These are phyloP conservation scores for Bombylius discolor DNA, from an alignment of 2,888 invertebrate species.

Conservation along the genomic window DNA sequence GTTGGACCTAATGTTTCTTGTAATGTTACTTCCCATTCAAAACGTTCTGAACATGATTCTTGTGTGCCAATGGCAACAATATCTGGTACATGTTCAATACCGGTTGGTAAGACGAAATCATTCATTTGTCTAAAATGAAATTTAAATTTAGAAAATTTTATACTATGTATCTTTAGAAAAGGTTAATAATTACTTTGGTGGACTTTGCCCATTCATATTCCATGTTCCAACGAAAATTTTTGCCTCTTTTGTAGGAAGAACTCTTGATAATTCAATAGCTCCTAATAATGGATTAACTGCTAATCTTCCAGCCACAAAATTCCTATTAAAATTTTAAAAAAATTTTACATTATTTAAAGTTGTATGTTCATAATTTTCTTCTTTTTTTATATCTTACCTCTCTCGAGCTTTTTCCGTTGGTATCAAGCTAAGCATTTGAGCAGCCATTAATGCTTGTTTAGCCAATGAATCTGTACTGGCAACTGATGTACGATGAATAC, in stretches of 20 bases:
- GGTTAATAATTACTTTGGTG: slow-evolving; percentile 51
- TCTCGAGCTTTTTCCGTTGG: slow-evolving; percentile 71
- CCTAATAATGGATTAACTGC: slow-evolving; percentile 73
- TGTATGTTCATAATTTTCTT: not conserved
- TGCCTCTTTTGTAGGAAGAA: slow-evolving; percentile 72
- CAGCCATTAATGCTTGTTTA: slow-evolving; percentile 60
- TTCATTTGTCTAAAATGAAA: slow-evolving; percentile 55
- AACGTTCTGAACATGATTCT: slow-evolving; percentile 77
- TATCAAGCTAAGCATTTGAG: slow-evolving; percentile 67
- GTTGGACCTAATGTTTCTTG: slow-evolving; percentile 91
- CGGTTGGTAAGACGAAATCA: slow-evolving; percentile 77
- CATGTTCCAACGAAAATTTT: slow-evolving; percentile 86
- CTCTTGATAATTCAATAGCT: slow-evolving; percentile 69
- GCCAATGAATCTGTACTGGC: slow-evolving; percentile 53
- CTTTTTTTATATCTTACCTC: slow-evolving; percentile 38
- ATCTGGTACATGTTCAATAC: slow-evolving; percentile 76
- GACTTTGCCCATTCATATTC: slow-evolving; percentile 91
- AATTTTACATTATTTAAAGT: not conserved
- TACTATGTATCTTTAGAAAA: not conserved
- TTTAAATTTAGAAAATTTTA: not conserved
- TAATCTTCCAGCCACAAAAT: slow-evolving; percentile 65
- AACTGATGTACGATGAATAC: slow-evolving; percentile 17
- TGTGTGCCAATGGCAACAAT: slow-evolving; percentile 88
- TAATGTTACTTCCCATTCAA: slow-evolving; percentile 78
- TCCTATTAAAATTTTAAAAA: slow-evolving; percentile 38